Percentiles rank a stretch among this genome's conserved stretches.
Evolutionary conservation across 2,888 invertebrate genomes (phyloP).

Genomic region (Ectobius pallidus): DNA sequence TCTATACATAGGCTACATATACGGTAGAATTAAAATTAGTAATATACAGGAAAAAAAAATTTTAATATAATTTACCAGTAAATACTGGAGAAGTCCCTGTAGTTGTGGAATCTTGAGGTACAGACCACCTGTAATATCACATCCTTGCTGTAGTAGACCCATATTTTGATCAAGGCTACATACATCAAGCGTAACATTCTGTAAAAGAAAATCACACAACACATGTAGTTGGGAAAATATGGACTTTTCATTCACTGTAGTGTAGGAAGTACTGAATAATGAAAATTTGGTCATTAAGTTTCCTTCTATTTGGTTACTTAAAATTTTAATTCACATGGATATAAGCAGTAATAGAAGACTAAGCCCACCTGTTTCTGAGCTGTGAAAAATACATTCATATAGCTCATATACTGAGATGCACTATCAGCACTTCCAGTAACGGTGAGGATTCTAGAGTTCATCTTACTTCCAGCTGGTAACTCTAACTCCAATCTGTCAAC

Average conservation of each 20-base stretch:
- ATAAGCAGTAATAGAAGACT: too few relatives aligned
- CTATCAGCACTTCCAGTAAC: slow-evolving; percentile 91
- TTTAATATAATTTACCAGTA: slow-evolving; percentile 66
- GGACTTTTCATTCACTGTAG: too few relatives aligned
- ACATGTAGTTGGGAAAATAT: too few relatives aligned
- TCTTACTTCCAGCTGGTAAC: slow-evolving; percentile 54
- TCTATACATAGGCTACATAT: too few relatives aligned
- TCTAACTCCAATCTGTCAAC: slow-evolving; percentile 54
- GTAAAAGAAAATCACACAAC: slow-evolving; percentile 48
- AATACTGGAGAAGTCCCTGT: slow-evolving; percentile 84
- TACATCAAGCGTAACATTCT: slow-evolving; percentile 89
- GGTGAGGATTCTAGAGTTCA: slow-evolving; percentile 80
- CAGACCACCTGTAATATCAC: slow-evolving; percentile 93
- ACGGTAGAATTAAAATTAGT: too few relatives aligned
- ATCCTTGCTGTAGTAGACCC: slow-evolving; percentile 91
- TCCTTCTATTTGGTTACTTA: too few relatives aligned
- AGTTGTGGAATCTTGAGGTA: slow-evolving; percentile 87
- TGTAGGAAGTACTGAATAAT: too few relatives aligned
- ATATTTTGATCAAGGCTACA: slow-evolving; percentile 91
- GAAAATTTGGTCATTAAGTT: too few relatives aligned
- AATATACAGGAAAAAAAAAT: too few relatives aligned
- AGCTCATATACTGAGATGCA: slow-evolving; percentile 95
- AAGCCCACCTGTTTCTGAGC: slow-evolving; percentile 74
- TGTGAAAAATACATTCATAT: slow-evolving; percentile 98
- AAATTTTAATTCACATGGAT: too few relatives aligned